phyloP scores from a whole-genome alignment of 1,140 invertebrate genomes.

The Plodia interpunctella region DNA sequence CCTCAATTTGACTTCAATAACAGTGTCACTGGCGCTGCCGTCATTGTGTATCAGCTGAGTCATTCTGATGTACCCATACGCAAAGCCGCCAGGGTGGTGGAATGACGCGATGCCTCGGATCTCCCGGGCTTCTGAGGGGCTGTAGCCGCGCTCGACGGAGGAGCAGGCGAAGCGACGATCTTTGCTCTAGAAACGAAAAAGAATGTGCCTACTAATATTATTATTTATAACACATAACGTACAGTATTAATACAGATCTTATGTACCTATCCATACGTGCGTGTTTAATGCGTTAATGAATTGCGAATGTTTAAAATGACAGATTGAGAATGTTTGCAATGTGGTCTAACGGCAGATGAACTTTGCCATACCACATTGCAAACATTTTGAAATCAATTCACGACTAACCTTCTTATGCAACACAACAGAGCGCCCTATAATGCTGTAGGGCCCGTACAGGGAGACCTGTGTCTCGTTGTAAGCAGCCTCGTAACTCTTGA shows the following conservation, averaged over 20 bases:
- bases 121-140: slow-evolving; percentile 89
- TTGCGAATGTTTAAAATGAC: too few relatives aligned
- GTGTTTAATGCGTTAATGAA: too few relatives aligned
- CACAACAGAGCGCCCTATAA: slow-evolving; percentile 92
- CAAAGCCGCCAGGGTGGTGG: slow-evolving; percentile 91
- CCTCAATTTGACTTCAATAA: slow-evolving; percentile 91
- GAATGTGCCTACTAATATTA: too few relatives aligned
- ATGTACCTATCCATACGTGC: too few relatives aligned
- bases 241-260: too few relatives aligned
- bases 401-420: slow-evolving; percentile 84
- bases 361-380: too few relatives aligned
- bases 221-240: too few relatives aligned
- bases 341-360: too few relatives aligned
- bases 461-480: slow-evolving; percentile 92
- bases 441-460: slow-evolving; percentile 87
- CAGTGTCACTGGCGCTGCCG: slow-evolving; percentile 91
- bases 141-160: slow-evolving; percentile 90
- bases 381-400: too few relatives aligned
- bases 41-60: slow-evolving; percentile 92
- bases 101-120: slow-evolving; percentile 93
- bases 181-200: slow-evolving; percentile 33
- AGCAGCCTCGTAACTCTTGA: slow-evolving; percentile 76
- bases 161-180: slow-evolving; percentile 89
- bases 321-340: too few relatives aligned
- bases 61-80: slow-evolving; percentile 92